Conservation (phyloP, 2,888 invertebrate genomes). For the Acronicta aceris region DNA sequence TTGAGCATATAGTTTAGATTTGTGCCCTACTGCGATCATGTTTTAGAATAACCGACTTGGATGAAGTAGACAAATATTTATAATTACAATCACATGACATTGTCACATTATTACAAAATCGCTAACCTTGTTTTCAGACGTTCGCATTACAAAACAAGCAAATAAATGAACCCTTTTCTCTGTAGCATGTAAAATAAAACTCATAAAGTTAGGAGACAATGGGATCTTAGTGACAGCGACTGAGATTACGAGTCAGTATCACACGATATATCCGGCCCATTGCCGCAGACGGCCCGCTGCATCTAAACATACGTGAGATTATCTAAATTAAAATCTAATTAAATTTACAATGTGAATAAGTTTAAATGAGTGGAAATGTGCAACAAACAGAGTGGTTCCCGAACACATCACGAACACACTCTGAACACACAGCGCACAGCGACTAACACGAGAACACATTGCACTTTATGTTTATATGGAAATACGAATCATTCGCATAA, state of each 20-base stretch:
- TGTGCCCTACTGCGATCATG: too few relatives aligned
- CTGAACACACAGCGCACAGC: not conserved
- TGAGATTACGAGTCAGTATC: constrained; percentile 8
- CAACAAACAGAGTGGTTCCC: constrained; percentile 30
- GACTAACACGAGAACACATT: too few relatives aligned
- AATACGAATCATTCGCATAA: too few relatives aligned
- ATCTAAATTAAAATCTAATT: constrained; percentile 46
- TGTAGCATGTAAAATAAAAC: constrained; percentile 8
- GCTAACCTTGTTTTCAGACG: not conserved
- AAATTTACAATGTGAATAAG: constrained; percentile 34
- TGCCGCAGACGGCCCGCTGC: not conserved
- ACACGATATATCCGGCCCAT: not conserved
- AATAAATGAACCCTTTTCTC: not conserved
- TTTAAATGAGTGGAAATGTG: constrained; percentile 5
- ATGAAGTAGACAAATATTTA: too few relatives aligned
- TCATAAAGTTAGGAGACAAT: constrained; percentile 29
- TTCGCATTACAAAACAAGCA: not conserved
- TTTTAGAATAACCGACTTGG: too few relatives aligned
- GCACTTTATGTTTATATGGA: too few relatives aligned
- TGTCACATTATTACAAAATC: too few relatives aligned
- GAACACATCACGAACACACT: constrained; percentile 3
- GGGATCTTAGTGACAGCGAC: not conserved
- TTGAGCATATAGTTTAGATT: too few relatives aligned
- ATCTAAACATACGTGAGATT: constrained; percentile 25
- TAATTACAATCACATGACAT: too few relatives aligned